Base-by-base conservation (phyloP, 1,140 invertebrate species). In the Hormaphis cornu region DNA sequence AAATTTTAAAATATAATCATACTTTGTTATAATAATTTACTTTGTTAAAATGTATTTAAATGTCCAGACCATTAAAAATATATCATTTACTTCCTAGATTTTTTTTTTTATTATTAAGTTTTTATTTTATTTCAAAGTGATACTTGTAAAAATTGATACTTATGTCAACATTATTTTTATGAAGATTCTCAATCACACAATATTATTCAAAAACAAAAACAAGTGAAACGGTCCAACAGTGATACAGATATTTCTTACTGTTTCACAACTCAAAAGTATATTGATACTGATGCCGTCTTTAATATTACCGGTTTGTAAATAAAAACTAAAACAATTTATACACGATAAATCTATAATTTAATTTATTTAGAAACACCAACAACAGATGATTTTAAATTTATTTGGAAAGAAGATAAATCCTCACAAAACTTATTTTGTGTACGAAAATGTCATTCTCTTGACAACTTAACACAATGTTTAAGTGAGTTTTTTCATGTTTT, bases 361-460 rank as follows among this genome's bases (percentile, higher is more conserved):
- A 7, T 50, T 1, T 48, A 1, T 33, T 16, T 33, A 63, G 59
- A 63, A 48, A 63, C 59, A 28, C 59, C 59, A 30, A 63, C 59
- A 46, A 46, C 28, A 22, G 44, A 66, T 66, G 44, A 66, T 1
- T 16, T 7, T 46, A 63, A 48, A 14, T 46, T n/a, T 30, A 63
- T 10, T 12, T 66, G 61, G 44, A 66, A 66, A 14, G 61, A 66
- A 14, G 44, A 66, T 33, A 66, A 46, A 22, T 20, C 42, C 2
- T 66, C 61, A 22, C 48, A 66, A n/a, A 50, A 18, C 50, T 48
- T 46, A 28, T 42, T 22, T 66, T 50, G 24, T 66, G 28, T 50
- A 30, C 44, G 61, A 35, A 66, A 66, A 66, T 50, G 61, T 48
- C 61, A 66, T 66, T 66, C 61, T 14, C 35, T 66, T 22, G 61